A percentile compares a stretch with the other conserved stretches of the same genome.
These are phyloP conservation scores for Philotrypesis tridentata DNA, from an alignment of 1,140 invertebrate species.

Conservation along the genomic window DNA sequence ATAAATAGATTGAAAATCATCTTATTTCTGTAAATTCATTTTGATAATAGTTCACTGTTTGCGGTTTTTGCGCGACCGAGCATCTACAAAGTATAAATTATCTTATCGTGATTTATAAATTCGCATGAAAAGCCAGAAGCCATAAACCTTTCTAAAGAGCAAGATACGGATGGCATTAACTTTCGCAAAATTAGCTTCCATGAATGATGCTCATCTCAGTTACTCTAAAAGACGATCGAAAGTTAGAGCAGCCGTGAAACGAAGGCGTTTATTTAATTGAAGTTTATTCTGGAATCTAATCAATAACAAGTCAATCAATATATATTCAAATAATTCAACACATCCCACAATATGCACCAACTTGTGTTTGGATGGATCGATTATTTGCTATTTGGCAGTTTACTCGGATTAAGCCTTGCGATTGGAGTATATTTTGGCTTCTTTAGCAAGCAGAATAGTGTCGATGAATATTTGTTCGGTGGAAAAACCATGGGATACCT, in stretches of 20 bases:
- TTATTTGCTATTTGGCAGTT: slow-evolving; percentile 80
- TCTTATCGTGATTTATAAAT: neutral
- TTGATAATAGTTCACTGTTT: no score
- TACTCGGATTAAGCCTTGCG: slow-evolving; percentile 80
- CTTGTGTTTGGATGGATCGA: slow-evolving; percentile 74
- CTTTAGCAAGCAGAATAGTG: slow-evolving; percentile 84
- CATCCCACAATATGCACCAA: slow-evolving; percentile 27
- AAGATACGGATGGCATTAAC: neutral
- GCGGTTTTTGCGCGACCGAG: no score
- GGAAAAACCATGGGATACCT: slow-evolving; percentile 87
- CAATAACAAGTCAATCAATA: neutral
- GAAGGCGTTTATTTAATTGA: no score
- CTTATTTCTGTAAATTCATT: no score
- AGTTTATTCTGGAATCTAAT: no score
- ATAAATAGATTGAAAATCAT: no score
- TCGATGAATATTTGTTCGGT: slow-evolving; percentile 86
- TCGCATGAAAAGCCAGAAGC: neutral
- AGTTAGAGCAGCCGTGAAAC: no score
- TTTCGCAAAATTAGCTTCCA: neutral
- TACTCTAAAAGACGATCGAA: neutral
- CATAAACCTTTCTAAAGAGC: neutral
- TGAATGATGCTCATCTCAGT: neutral
- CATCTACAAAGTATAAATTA: neutral
- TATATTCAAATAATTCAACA: neutral
- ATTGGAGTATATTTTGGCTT: slow-evolving; percentile 89